phyloP scores from a whole-genome alignment of 2,113 vertebrate genomes.

The Protobothrops mucrosquamatus region DNA sequence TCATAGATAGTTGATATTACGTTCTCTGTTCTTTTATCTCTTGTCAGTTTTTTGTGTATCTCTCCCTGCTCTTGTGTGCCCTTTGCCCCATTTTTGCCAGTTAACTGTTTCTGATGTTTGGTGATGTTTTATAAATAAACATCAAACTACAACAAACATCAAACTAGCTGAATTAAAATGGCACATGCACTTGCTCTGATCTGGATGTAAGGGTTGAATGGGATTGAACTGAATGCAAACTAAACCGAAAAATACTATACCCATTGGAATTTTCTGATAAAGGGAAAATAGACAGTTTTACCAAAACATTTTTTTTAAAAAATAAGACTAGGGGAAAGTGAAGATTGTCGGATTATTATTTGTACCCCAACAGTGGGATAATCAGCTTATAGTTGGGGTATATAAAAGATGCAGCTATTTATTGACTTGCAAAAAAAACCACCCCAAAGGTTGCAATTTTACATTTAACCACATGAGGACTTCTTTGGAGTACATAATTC shows the following conservation, averaged over 20 bases:
- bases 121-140: not conserved
- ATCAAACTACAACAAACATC: not conserved
- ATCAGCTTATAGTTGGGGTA: not conserved
- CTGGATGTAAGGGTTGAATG: not conserved
- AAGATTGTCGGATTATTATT: not conserved
- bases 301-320: not conserved
- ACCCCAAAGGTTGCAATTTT: not conserved
- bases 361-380: not conserved
- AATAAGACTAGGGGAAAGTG: not conserved
- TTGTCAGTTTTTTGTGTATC: not conserved
- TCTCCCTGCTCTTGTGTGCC: not conserved
- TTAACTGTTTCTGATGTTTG: not conserved
- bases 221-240: not conserved
- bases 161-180: not conserved
- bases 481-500: not conserved
- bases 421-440: not conserved
- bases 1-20: not conserved
- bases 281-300: not conserved
- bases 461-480: not conserved
- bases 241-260: not conserved
- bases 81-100: not conserved
- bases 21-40: not conserved
- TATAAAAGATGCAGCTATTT: not conserved
- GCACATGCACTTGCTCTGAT: not conserved
- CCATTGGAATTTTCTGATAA: not conserved